A percentile compares a stretch with the other conserved stretches of the same genome.
These are phyloP conservation scores for Eueremaeus valkanovi DNA, from an alignment of 2,888 invertebrate genomes.

Conservation along the genomic window DNA sequence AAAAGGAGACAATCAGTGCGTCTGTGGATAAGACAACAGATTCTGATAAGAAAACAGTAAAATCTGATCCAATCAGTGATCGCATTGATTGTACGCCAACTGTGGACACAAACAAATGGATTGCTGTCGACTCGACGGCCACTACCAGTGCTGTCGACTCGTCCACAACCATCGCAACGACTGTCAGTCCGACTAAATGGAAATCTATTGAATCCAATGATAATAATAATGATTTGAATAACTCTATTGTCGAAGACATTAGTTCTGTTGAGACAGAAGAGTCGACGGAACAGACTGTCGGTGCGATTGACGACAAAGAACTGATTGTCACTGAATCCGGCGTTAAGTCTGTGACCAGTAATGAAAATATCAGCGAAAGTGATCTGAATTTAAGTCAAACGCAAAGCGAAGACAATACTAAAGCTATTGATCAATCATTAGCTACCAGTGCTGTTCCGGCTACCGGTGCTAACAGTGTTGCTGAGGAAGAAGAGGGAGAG, in stretches of 20 bases:
- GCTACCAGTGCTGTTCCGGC: neutral
- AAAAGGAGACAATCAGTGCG: neutral
- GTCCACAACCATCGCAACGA: neutral
- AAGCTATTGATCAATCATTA: neutral
- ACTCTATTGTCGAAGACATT: neutral
- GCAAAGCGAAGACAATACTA: neutral
- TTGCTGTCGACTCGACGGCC: neutral
- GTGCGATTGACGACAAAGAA: neutral
- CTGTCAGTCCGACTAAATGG: neutral
- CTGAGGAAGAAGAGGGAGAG: conserved; percentile 54
- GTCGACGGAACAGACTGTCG: neutral
- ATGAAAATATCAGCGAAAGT: neutral
- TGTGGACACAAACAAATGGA: neutral
- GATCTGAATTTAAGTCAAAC: neutral
- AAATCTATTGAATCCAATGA: neutral
- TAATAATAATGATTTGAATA: neutral
- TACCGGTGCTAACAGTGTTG: neutral
- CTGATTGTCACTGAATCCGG: too few relatives aligned
- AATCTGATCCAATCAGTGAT: neutral
- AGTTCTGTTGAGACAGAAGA: neutral
- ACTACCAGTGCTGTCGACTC: neutral
- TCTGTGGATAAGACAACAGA: neutral
- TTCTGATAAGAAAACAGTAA: neutral
- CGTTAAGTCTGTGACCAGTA: neutral
- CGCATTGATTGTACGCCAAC: neutral